Evolutionary conservation across 2,888 invertebrate species (phyloP).

Genomic region (Microplitis deprimator): DNA sequence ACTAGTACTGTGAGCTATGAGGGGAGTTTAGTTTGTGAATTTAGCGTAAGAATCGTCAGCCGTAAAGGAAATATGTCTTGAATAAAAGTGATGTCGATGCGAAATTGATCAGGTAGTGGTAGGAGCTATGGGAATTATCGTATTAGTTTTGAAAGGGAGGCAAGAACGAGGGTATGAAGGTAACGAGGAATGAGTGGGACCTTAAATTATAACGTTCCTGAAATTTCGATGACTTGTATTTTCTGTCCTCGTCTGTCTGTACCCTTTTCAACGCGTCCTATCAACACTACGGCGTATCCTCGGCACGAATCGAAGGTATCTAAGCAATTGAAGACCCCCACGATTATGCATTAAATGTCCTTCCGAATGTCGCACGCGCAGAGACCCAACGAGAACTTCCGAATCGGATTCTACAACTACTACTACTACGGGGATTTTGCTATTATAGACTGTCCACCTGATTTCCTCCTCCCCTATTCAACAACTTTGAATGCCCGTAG

Average conservation of each 20-base stretch:
- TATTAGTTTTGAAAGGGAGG: conserved; percentile 23
- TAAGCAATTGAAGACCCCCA: conserved; percentile 34
- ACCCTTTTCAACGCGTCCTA: not conserved
- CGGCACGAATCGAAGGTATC: conserved; percentile 17
- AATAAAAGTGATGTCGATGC: conserved; percentile 31
- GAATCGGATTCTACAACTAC: conserved; percentile 25
- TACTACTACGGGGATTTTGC: not conserved
- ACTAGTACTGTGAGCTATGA: not conserved
- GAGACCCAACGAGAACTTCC: conserved; percentile 22
- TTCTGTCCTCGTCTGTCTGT: not conserved
- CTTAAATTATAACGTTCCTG: conserved; percentile 40
- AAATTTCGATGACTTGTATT: conserved; percentile 15
- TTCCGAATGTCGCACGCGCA: conserved; percentile 23
- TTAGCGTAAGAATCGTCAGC: not conserved
- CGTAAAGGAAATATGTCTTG: conserved; percentile 2
- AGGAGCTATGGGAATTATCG: conserved; percentile 32
- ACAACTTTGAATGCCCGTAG: conserved; percentile 34
- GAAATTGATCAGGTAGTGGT: conserved; percentile 34
- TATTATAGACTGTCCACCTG: conserved; percentile 10
- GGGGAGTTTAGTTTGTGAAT: not conserved
- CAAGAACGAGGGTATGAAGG: not conserved
- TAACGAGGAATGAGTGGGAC: conserved; percentile 14
- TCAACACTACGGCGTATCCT: conserved; percentile 23
- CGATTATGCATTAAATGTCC: conserved; percentile 42
- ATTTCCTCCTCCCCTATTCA: conserved; percentile 22